Evolutionary conservation across 2,888 invertebrate species (phyloP), one percentile per base, ranked within the genome.

Genomic region (Ochropacha duplaris): DNA sequence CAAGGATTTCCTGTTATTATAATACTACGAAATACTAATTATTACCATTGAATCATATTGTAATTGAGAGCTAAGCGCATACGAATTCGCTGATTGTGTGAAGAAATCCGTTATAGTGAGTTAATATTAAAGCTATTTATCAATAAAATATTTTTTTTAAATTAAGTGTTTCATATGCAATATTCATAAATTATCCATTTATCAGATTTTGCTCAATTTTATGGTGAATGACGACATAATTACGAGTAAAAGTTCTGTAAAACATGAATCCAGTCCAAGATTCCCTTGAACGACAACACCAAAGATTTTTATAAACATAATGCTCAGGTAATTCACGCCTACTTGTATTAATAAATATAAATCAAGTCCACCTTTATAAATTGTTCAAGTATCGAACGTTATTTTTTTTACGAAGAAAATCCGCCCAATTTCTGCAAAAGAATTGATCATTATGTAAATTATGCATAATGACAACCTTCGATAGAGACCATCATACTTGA

Each of bases 381-480:
- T 69, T 71, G 61, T 71, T 65, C 55, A 70, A 63, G 65, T 69
- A 72, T 61, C 55, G 62, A 59, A 57, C 59, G 74, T 76, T 73
- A 65, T 77, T 76, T 71, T 76, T 69, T 69, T 75, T 67, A 66
- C 67, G 60, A 60, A 65, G 66, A 72, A 62, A 65, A 70, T 72
- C 75, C 71, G 78, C 76, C 74, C 16, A 78, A 69, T 67, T 72
- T 75, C 63, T 71, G 66, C 73, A 60, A 73, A 79, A 81, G 75
- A 83, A 81, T 82, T 72, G 77, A 59, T 72, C 76, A 85, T 86
- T 86, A 83, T 81, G 81, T 70, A 78, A 81, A 85, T 84, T 61
- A 74, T 57, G 59, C 57, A 65, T 83, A 85, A 84, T 80, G 74
- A 81, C 74, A 76, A 71, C 66, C 68, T 69, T 50, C 59, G 65